Evolutionary conservation across 53 echinoderm and acorn worm species (phyloP), one percentile per base, ranked within the genome.

Genomic region (Mesocentrotus franciscanus): DNA sequence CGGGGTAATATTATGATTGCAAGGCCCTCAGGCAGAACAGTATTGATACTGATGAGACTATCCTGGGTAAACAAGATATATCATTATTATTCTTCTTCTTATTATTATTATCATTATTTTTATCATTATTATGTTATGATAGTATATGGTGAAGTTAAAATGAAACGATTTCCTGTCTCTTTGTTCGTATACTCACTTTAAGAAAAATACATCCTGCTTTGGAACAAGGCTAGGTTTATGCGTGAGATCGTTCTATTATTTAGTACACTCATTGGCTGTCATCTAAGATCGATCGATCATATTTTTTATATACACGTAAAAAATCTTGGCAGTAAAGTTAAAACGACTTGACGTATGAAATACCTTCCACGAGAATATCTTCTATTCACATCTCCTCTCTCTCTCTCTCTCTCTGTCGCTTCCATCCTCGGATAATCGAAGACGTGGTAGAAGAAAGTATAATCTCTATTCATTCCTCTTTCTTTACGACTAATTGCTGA

Each of bases 401-500:
- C 34, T 71, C 92, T 71, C 71, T 74, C 56, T 92, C 56, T 92
- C 92, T 92, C 27, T 74, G 75, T 0, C 30, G 56, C 39, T 35
- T 71, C 36, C 13, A 26, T 27, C 17, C 32, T 90, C 60, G 15
- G n/a, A 58, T 12, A 57, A 17, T 81, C 42, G 81, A 39, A 81
- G 81, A 81, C 18, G 36, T 36, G 18, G 74, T 33, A 81, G 81
- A 39, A 39, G 42, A 81, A 81, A 81, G 18, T 8, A 81, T 81
- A 81, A 81, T 87, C 87, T 27, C n/a, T 58, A 87, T 87, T 87
- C 58, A 56, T 87, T 87, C 58, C 87, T 87, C 81, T 42, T 81
- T 81, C 81, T 42, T 81, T 42, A 81, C 36, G 81, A 81, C 81
- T 81, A 81, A 81, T 81, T 81, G 81, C 81, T 39, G 81, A 81